Percentiles rank a stretch among this genome's conserved stretches.
phyloP scores from a whole-genome alignment of 2,113 vertebrate species.

The Aramus guarauna region DNA sequence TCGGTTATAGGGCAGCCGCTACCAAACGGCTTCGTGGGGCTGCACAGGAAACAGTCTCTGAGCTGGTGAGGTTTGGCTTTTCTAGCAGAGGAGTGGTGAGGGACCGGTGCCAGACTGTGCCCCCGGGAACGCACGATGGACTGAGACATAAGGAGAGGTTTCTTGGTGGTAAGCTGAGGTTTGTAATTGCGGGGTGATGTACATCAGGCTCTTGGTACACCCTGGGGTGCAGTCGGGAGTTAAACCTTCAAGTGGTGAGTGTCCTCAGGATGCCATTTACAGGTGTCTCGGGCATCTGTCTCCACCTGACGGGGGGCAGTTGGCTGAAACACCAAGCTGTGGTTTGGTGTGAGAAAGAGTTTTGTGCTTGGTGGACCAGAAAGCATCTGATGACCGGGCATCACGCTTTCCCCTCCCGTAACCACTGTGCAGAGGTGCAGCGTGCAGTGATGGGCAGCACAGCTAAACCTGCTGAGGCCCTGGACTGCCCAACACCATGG shows the following conservation, averaged over 20 bases:
- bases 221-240: background rate
- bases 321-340: background rate
- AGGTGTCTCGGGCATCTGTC: background rate
- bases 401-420: background rate
- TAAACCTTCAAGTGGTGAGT: background rate
- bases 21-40: background rate
- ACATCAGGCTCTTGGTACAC: no score
- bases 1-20: background rate
- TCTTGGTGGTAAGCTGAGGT: background rate
- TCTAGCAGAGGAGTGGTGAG: background rate
- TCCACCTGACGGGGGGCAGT: background rate
- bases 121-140: background rate
- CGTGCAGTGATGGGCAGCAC: background rate
- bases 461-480: no score
- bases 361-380: background rate
- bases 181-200: background rate
- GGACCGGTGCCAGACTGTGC: background rate
- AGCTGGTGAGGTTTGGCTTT: background rate
- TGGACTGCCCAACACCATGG: rapidly evolving
- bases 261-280: background rate
- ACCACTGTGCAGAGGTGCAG: background rate
- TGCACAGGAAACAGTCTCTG: background rate
- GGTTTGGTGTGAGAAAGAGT: background rate
- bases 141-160: background rate
- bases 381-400: background rate